phyloP scores from a whole-genome alignment of 2,797 vertebrate genomes.

The Triplophysa yarkandensis region DNA sequence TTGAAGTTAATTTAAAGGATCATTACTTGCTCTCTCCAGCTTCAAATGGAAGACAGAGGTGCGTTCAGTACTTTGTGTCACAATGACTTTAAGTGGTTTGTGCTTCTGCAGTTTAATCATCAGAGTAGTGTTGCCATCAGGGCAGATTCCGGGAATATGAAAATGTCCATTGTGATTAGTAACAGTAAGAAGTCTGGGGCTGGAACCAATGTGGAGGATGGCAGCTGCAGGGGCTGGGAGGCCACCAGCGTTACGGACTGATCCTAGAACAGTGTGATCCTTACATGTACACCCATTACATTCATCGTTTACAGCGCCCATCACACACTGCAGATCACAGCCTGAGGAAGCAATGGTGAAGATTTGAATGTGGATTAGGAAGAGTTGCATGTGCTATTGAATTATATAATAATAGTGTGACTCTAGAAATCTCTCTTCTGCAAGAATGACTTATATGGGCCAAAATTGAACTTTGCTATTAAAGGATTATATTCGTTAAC shows the following conservation, averaged over 20 bases:
- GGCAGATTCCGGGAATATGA: conserved; percentile 86
- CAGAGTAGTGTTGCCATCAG: conserved; percentile 85
- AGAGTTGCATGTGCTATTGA: too few species aligned
- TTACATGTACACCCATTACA: conserved; percentile 90
- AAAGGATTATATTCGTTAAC: not conserved
- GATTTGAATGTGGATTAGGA: too few species aligned
- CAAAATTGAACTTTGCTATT: too few species aligned
- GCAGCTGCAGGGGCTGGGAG: conserved; percentile 75
- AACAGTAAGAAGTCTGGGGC: conserved; percentile 80
- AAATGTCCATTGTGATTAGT: conserved; percentile 87
- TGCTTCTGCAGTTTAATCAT: conserved; percentile 86
- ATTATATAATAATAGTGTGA: not conserved
- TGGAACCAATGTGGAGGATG: conserved; percentile 72
- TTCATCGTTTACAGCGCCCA: conserved; percentile 85
- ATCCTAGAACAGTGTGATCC: conserved; percentile 75
- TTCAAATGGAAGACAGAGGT: conserved; percentile 82
- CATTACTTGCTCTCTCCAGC: conserved; percentile 86
- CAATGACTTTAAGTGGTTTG: conserved; percentile 60
- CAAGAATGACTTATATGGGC: too few species aligned
- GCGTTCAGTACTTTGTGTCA: conserved; percentile 73
- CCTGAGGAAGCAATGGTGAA: conserved; percentile 65
- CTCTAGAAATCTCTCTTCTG: too few species aligned
- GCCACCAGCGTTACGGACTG: conserved; percentile 83
- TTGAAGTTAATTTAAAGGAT: not conserved
- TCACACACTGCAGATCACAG: conserved; percentile 83